Evolutionary conservation across 92 coral and sea anemone genomes (phyloP), one percentile per base, ranked within the genome.

Genomic region (Porites cylindrica): DNA sequence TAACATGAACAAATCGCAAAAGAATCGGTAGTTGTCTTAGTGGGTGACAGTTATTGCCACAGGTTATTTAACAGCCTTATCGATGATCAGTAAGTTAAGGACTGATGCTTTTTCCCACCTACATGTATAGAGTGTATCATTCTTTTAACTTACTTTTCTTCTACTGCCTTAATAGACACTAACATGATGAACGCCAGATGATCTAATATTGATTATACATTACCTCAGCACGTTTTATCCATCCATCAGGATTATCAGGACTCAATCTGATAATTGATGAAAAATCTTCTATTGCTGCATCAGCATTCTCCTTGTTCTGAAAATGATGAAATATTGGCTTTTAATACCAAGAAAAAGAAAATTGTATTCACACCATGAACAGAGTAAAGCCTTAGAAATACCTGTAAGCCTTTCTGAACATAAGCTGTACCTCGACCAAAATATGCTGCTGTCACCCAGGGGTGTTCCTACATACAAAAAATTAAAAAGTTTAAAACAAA

Each of bases 151-250:
- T 38, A 38, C 47, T 38, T 38, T 38, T 38, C 6, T 38, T 38
- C 47, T 38, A 38, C 47, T 38, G 6, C 47, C 47, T 38, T 38
- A 38, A 38, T 38, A 4, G 47, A 38, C 47, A 38, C 47, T 38
- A 4, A 38, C 47, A 38, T 38, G 47, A 38, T 38, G 6, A 38
- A 38, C 7, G 6, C 47, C 47, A 3, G 47, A 38, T 38, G 7
- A 38, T 38, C 47, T 38, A 0, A 38, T 38, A 38, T 38, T 38
- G 47, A 38, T 38, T 38, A 38, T 38, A 38, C 47, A 19, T 13
- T 72, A 93, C 98, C 98, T 95, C 98, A 20, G 98, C 98, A 66
- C 98, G 90, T 68, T 95, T 84, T 67, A 95, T 93, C 98, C 98
- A 95, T 11, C 98, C 98, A 70, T 95, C 98, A 43, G 98, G 91